Percentiles rank a stretch among this genome's conserved stretches.
phyloP scores from a whole-genome alignment of 2,113 vertebrate species.

The Erinaceus europaeus region DNA sequence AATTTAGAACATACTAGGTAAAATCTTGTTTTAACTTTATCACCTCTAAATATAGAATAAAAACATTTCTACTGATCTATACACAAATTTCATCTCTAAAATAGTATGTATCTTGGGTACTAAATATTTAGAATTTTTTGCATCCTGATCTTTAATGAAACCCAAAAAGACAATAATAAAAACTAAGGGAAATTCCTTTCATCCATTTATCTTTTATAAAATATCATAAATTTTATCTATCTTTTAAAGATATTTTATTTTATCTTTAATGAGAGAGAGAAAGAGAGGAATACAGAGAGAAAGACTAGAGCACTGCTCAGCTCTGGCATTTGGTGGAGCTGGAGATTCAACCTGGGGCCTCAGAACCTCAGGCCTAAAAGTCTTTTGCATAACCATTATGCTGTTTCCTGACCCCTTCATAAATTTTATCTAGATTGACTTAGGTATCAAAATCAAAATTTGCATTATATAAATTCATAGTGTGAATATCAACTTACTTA shows the following conservation, averaged over 20 bases:
- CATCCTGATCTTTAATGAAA: not conserved
- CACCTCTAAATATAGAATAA: constrained; percentile 17
- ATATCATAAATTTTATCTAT: not conserved
- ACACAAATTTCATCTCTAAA: constrained; percentile 18
- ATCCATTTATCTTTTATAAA: not conserved
- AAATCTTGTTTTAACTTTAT: not conserved
- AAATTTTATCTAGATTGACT: constrained; percentile 10
- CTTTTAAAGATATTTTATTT: too few relatives aligned
- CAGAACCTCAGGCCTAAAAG: too few relatives aligned
- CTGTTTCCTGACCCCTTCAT: too few relatives aligned
- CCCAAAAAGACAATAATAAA: not conserved
- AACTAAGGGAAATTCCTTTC: not conserved
- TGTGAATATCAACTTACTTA: constrained; percentile 5
- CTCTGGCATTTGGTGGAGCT: too few relatives aligned
- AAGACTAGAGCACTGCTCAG: too few relatives aligned
- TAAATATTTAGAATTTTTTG: not conserved
- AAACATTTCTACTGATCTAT: not conserved
- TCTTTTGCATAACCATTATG: too few relatives aligned
- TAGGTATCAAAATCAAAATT: constrained; percentile 34
- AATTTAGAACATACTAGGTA: not conserved
- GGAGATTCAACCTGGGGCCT: too few relatives aligned
- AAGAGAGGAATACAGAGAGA: too few relatives aligned
- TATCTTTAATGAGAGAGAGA: too few relatives aligned
- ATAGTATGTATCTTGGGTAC: not conserved
- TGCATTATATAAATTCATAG: not conserved